These are phyloP conservation scores for Triops cancriformis DNA, from an alignment of 1,140 invertebrate species.

Conservation along the genomic window DNA sequence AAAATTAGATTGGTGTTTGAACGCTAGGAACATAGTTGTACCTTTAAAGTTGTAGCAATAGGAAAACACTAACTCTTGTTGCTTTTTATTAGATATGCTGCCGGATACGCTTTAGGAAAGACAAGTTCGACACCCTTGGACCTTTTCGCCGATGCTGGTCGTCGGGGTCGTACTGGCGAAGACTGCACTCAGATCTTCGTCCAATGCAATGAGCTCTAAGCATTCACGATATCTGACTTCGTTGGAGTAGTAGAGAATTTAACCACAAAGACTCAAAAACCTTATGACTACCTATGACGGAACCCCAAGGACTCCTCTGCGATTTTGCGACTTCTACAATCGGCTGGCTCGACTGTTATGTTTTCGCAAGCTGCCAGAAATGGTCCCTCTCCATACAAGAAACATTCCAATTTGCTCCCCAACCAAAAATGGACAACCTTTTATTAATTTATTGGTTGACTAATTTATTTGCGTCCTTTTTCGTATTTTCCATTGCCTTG, in stretches of 20 bases:
- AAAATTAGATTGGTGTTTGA: no score
- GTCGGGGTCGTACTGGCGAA: slow-evolving; percentile 69
- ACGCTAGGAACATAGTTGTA: no score
- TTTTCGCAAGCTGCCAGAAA: background rate
- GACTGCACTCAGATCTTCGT: slow-evolving; percentile 72
- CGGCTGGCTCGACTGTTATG: background rate
- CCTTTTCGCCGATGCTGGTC: slow-evolving; percentile 68
- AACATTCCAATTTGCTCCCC: background rate
- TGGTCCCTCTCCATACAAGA: background rate
- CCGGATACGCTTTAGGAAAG: slow-evolving; percentile 70
- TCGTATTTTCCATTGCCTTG: background rate
- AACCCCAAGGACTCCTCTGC: background rate
- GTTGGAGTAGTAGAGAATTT: slow-evolving; percentile 16
- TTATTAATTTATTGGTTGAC: slow-evolving; percentile 9
- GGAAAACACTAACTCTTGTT: background rate
- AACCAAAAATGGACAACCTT: background rate
- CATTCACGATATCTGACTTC: background rate
- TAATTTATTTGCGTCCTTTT: slow-evolving; percentile 4
- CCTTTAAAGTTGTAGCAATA: no score
- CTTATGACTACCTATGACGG: background rate
- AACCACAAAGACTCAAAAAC: background rate
- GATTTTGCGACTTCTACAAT: background rate
- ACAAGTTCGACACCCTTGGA: slow-evolving; percentile 62
- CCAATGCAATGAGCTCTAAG: slow-evolving; percentile 75
- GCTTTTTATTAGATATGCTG: slow-evolving; percentile 57